phyloP scores from a whole-genome alignment of 2,113 vertebrate species.

The Rhea pennata region DNA sequence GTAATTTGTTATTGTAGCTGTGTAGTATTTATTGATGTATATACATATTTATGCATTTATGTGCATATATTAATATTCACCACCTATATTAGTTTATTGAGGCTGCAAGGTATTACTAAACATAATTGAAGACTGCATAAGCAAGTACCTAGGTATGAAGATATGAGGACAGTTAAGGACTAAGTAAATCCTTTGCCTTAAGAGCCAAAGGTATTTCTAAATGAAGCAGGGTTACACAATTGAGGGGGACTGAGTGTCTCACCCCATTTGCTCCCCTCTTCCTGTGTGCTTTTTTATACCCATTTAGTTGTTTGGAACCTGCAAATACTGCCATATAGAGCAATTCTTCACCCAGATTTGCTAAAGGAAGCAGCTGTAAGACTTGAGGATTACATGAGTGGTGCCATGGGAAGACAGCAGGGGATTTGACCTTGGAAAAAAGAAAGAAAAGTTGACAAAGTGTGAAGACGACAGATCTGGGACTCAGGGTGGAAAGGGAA shows the following conservation, averaged over 20 bases:
- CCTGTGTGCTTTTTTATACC: not conserved
- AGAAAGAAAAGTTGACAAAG: not conserved
- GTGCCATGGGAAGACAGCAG: not conserved
- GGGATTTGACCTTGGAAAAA: conserved; percentile 11
- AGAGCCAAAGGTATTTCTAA: not conserved
- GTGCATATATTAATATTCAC: not conserved
- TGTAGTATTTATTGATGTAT: not conserved
- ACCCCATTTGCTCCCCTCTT: not conserved
- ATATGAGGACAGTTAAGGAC: not conserved
- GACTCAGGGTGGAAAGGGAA: not conserved
- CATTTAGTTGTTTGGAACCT: not conserved
- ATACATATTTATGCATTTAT: not conserved
- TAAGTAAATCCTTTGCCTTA: not conserved
- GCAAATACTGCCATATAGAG: not conserved
- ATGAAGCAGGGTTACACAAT: not conserved
- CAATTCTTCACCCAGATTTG: not conserved
- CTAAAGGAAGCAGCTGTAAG: not conserved
- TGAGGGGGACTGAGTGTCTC: not conserved
- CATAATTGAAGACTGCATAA: not conserved
- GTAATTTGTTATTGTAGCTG: not conserved
- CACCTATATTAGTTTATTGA: not conserved
- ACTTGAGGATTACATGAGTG: not conserved
- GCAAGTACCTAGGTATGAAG: not conserved
- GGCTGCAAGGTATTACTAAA: not conserved
- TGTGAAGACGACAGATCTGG: not conserved